Base-by-base conservation (phyloP, 92 coral and sea anemone species). In the Porites divaricata region DNA sequence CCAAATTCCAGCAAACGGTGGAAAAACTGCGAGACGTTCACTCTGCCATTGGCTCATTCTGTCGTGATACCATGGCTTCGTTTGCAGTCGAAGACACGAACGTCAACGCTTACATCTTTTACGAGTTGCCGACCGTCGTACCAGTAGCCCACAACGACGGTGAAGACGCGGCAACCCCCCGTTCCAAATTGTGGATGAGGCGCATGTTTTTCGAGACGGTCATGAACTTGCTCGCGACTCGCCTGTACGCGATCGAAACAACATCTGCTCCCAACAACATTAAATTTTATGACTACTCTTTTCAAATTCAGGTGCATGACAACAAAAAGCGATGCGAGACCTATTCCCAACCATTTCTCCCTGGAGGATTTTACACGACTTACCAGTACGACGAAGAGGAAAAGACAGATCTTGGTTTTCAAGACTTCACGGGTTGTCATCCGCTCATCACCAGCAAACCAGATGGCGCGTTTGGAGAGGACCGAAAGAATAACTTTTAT, bases 121-220 rank as follows among this genome's bases (percentile, higher is more conserved):
- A 50, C 25, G 77, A 73, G 14, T 62, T 73, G 4, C 13, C 77
- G 8, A 73, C 77, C 15, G 62, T 49, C 63, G 62, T 73, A 28
- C 77, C 77, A 12, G 77, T 73, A 15, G 28, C 51, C 1, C 53
- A 35, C 9, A 20, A 45, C 11, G 1, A 12, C 2, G 57, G 57
- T 1, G 57, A 52, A 28, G 77, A 73, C 41, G 15, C 1, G 16
- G 41, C 22, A 15, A 23, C 24, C 26, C 26, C 59, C 24, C 25
- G 8, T 4, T 0, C 26, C 35, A 54, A 73, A 23, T 19, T 73
- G 28, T 73, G 12, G 35, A 73, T 4, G 9, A 50, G 63, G 62
- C 59, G 77, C 14, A 73, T 73, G 77, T 73, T 73, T 49, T 16
- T 73, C 56, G 77, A 73, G 45, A 73, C 77, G 62, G 77, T 73